Evolutionary conservation across 35 echinoderm and acorn worm species (phyloP).

Genomic region (Holothuria glaberrima): DNA sequence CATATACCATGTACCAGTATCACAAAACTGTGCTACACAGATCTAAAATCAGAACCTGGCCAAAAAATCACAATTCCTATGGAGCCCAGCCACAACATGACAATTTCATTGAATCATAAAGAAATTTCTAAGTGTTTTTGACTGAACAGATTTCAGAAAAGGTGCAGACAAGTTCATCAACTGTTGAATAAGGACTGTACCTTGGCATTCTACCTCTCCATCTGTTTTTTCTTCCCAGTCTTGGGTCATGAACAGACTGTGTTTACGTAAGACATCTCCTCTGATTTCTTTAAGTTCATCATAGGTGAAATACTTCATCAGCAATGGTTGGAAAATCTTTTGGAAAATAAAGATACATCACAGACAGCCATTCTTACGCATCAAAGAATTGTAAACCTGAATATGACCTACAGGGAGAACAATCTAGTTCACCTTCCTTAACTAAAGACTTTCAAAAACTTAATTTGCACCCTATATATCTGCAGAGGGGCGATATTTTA

Average conservation of each 20-base stretch:
- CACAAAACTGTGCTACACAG: background rate
- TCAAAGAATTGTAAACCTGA: too few relatives aligned
- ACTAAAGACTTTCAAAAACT: too few relatives aligned
- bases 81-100: too few relatives aligned
- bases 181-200: background rate
- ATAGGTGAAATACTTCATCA: conserved; percentile 96
- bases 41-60: background rate
- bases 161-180: background rate
- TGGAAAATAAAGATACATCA: background rate
- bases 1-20: too few relatives aligned
- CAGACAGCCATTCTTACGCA: too few relatives aligned
- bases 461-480: too few relatives aligned
- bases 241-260: conserved; percentile 65
- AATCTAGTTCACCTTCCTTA: too few relatives aligned
- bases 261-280: conserved; percentile 76
- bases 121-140: too few relatives aligned
- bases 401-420: too few relatives aligned
- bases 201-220: conserved; percentile 54
- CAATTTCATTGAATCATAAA: too few relatives aligned
- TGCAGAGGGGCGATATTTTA: too few relatives aligned
- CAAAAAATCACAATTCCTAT: background rate
- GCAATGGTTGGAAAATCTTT: conserved; percentile 92
- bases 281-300: conserved; percentile 88
- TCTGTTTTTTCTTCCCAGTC: conserved; percentile 56
- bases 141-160: background rate